Evolutionary conservation across 2,888 invertebrate species (phyloP), one percentile per base, ranked within the genome.

Genomic region (Alitta virens): DNA sequence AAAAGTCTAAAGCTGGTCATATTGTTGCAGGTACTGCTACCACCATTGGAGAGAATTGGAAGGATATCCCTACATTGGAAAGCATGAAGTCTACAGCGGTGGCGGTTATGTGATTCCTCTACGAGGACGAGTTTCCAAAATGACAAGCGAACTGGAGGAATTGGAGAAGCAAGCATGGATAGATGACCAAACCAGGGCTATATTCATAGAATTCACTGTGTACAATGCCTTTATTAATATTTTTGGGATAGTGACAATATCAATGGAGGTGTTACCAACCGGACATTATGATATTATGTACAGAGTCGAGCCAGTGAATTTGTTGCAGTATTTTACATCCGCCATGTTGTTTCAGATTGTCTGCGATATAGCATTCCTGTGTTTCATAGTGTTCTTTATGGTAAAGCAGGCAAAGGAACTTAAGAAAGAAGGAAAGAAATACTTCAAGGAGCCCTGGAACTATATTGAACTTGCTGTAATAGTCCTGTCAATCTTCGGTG

Each of bases 191-290:
- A 85, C 85, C 1, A 65, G 85, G 53, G 85, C 85, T 2, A 76
- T 86, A 2, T 81, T 85, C 63, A 75, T 85, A 21, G 85, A 86
- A 66, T 85, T 86, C 69, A 83, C 85, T 0, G 79, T 82, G 27
- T 86, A 85, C 73, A 86, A 85, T 62, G 74, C 80, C 0, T 74
- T 75, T 55, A 71, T 78, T 1, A 80, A 80, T 63, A 67, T 82
- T 25, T 81, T 82, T 66, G 74, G 74, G 9, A 72, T 80, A 1
- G 71, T 70, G 5, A 78, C 76, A 3, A 66, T 82, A 24, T 60
- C 80, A 5, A 71, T 78, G 1, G 83, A 83, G 71, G 71, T 79
- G 53, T 67, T 76, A 43, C 70, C 74, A 16, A 75, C 73, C 56
- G 79, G 80, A 3, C 78, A 79, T 14, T 66, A 80, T 3, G 70